These are phyloP conservation scores for Eristalis intricaria DNA, from an alignment of 2,888 invertebrate genomes.

Conservation along the genomic window DNA sequence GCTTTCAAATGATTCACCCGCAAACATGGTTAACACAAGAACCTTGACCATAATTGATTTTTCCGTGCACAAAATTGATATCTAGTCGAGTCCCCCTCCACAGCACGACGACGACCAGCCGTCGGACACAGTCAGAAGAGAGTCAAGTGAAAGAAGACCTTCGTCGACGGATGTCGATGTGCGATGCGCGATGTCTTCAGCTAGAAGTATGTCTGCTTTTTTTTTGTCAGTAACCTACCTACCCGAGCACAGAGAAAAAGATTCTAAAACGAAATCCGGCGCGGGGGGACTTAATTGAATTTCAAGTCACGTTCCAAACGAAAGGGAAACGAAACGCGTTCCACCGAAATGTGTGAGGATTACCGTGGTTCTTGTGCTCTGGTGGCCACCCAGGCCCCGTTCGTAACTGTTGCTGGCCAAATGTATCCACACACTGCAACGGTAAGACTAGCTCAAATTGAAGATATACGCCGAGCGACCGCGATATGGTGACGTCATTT, in stretches of 20 bases:
- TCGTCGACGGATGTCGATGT: neutral
- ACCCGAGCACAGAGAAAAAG: neutral
- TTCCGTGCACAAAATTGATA: conserved; percentile 63
- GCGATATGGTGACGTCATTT: conserved; percentile 4
- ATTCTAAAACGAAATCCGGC: conserved; percentile 30
- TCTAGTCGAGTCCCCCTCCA: too few relatives aligned
- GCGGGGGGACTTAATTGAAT: conserved; percentile 28
- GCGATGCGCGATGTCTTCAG: neutral
- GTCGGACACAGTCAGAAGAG: neutral
- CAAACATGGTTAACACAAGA: conserved; percentile 44
- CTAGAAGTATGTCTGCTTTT: neutral
- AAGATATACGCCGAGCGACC: neutral
- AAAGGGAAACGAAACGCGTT: conserved; percentile 60
- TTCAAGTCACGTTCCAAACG: conserved; percentile 65
- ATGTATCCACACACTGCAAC: neutral
- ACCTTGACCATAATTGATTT: conserved; percentile 64
- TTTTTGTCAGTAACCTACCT: neutral
- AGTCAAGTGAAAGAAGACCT: neutral
- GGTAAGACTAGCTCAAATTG: neutral
- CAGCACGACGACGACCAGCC: too few relatives aligned
- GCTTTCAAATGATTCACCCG: conserved; percentile 43
- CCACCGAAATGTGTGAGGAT: conserved; percentile 22
- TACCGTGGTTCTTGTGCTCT: conserved; percentile 5
- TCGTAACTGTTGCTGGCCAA: conserved; percentile 25
- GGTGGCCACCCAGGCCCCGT: too few relatives aligned